Base-by-base conservation (phyloP, 2,113 vertebrate genomes). In the Phyllostomus hastatus region DNA sequence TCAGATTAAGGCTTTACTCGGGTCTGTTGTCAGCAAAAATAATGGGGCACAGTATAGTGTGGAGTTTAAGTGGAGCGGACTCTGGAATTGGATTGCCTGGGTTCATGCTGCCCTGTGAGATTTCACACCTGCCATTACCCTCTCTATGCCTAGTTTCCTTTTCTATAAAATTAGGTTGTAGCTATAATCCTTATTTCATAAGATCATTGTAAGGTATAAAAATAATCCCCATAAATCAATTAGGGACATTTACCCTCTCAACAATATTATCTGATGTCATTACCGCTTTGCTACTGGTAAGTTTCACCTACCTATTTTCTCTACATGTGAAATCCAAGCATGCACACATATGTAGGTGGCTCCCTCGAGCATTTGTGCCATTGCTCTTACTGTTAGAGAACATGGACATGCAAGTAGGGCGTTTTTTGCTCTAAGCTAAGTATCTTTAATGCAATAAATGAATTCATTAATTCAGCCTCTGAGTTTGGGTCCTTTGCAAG, bases 31-130 rank as follows among this genome's bases (percentile, higher is more conserved):
- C 26, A 54, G n/a, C 46, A 57, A 35, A 43, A 61, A 76, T 26
- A 54, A 70, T 0, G 10, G 38, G 2, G 43, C 4, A 12, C 4
- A 26, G 7, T 8, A 17, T 1, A 66, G 22, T 24, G 22, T 31
- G 4, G 15, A 46, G 16, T 38, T 76, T 50, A 57, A 64, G 14
- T 2, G 54, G 5, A 75, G 20, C 0, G 2, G 10, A 54, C 24
- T 10, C 31, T 16, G 7, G 28, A 33, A 1, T 31, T 33, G 50
- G 20, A 28, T 16, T 14, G 7, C 3, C 33, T 48, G 19, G 24
- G 67, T 50, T 52, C 1, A 26, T 4, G 12, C 20, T 20, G 10
- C 0, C 10, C n/a, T 3, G 0, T 0, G 35, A 80, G 43, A 50
- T 57, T 85, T 22, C 35, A 20, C 16, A 66, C 8, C n/a, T 28